These are phyloP conservation scores for Chloropsis hardwickii DNA, from an alignment of 2,113 vertebrate species.

Conservation along the genomic window DNA sequence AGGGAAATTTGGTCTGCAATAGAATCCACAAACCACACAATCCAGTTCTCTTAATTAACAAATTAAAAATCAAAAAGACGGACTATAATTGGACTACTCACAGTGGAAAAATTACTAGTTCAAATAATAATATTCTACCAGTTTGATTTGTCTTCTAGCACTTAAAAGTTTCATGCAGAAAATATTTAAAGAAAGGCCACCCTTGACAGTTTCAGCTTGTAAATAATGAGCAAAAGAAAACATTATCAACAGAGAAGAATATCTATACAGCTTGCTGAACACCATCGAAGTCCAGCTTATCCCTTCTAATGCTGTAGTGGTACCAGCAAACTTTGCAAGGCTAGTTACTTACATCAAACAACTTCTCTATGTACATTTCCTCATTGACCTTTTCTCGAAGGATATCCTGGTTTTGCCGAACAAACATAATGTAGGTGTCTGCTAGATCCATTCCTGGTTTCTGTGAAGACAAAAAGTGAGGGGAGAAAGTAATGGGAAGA, in stretches of 20 bases:
- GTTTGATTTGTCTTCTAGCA: not conserved
- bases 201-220: not conserved
- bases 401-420: constrained; percentile 96
- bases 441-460: constrained; percentile 95
- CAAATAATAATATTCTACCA: not conserved
- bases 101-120: not conserved
- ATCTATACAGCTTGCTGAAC: not conserved
- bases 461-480: constrained; percentile 67
- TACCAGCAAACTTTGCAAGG: not conserved
- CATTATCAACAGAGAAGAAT: not conserved
- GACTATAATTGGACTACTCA: not conserved
- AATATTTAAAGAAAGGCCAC: constrained; percentile 1
- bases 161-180: not conserved
- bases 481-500: not conserved
- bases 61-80: not conserved
- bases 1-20: not conserved
- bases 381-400: constrained; percentile 90
- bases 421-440: constrained; percentile 94
- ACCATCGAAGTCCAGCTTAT: not conserved
- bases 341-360: constrained; percentile 91
- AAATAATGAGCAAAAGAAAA: constrained; percentile 20
- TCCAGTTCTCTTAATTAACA: not conserved
- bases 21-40: not conserved
- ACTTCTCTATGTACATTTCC: constrained; percentile 89
- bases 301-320: not conserved